A percentile compares a stretch with the other conserved stretches of the same genome.
These are phyloP conservation scores for Apteryx owenii DNA, from an alignment of 2,113 vertebrate species.

Conservation along the genomic window DNA sequence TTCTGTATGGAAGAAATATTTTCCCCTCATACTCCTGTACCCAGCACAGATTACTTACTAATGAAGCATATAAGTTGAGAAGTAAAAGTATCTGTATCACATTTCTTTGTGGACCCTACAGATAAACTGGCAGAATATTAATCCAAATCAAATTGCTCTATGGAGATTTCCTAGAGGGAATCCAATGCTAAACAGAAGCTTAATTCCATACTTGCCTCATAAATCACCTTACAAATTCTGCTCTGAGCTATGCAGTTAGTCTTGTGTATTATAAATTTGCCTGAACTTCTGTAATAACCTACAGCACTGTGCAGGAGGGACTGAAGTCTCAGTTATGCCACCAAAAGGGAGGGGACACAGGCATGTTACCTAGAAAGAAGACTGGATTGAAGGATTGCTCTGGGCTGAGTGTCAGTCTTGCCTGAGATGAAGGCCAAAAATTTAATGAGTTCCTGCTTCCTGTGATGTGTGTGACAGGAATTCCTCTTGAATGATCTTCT, in stretches of 20 bases:
- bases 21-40: not conserved
- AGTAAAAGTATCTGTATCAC: not conserved
- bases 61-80: not conserved
- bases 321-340: not conserved
- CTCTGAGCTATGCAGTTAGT: not conserved
- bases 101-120: not conserved
- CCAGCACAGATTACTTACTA: not conserved
- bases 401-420: not conserved
- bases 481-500: not conserved
- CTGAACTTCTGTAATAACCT: not conserved
- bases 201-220: not conserved
- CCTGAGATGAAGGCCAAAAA: not conserved
- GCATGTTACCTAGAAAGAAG: not conserved
- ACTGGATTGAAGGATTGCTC: not conserved
- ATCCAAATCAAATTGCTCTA: not conserved
- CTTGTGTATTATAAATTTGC: not conserved
- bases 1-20: not conserved
- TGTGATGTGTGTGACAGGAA: not conserved
- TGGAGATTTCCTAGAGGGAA: not conserved
- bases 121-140: constrained; percentile 3
- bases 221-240: not conserved
- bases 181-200: not conserved
- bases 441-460: not conserved
- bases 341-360: not conserved
- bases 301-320: not conserved